A percentile compares a stretch with the other conserved stretches of the same genome.
phyloP scores from a whole-genome alignment of 2,888 invertebrate genomes.

The Mesorhabditis spiculigera region DNA sequence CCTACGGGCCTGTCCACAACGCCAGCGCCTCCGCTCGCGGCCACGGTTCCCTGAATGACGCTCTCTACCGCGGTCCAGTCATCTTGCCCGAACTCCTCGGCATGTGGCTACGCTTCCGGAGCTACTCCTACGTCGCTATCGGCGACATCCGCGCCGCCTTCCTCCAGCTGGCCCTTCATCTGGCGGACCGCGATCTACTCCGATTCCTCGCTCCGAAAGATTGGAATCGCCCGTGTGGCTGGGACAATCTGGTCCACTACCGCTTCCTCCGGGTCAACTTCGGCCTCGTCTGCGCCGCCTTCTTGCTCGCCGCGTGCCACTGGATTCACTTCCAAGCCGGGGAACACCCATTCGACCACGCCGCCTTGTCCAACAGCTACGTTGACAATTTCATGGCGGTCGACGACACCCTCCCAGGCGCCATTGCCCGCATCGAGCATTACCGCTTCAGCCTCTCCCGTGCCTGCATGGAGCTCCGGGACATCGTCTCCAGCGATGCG shows the following conservation, averaged over 20 bases:
- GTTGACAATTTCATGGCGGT: too few relatives aligned
- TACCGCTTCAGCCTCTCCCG: too few relatives aligned
- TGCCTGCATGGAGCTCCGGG: too few relatives aligned
- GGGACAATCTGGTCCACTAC: slow-evolving; percentile 20
- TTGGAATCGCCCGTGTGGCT: background rate
- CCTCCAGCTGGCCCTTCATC: slow-evolving; percentile 22
- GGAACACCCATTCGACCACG: too few relatives aligned
- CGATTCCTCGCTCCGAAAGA: slow-evolving; percentile 35
- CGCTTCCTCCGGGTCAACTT: slow-evolving; percentile 33
- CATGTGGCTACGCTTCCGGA: slow-evolving; percentile 22
- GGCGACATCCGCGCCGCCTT: slow-evolving; percentile 41
- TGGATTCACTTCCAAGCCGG: too few relatives aligned
- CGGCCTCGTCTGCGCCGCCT: slow-evolving; percentile 24
- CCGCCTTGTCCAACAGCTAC: too few relatives aligned
- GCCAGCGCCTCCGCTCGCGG: too few relatives aligned
- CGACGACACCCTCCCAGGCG: too few relatives aligned
- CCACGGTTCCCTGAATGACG: slow-evolving; percentile 24
- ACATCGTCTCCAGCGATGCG: too few relatives aligned
- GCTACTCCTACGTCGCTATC: slow-evolving; percentile 9
- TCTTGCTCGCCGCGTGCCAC: slow-evolving; percentile 22
- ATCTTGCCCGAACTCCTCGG: slow-evolving; percentile 14
- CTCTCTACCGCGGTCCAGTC: slow-evolving; percentile 18
- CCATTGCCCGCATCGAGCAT: too few relatives aligned
- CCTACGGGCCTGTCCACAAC: too few relatives aligned
- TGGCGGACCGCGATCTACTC: slow-evolving; percentile 20